phyloP scores from a whole-genome alignment of 2,797 vertebrate genomes.

The Microctenopoma steveboyesi region DNA sequence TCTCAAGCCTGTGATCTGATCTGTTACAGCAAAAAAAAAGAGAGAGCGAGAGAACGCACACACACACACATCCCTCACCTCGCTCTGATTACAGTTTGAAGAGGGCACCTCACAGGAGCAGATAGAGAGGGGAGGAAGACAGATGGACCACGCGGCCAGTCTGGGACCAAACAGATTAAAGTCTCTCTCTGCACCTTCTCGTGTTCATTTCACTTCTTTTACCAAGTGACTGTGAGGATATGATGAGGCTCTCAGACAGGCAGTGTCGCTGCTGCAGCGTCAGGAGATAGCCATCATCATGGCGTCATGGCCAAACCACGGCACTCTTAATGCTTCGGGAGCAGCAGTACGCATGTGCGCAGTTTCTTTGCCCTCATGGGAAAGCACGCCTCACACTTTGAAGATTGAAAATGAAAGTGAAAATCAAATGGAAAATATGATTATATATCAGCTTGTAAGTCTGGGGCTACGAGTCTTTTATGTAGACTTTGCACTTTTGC shows the following conservation, averaged over 20 bases:
- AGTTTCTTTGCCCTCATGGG: no score
- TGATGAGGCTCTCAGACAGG: constrained; percentile 32
- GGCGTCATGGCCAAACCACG: no score
- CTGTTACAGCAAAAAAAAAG: constrained; percentile 37
- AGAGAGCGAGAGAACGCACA: background rate
- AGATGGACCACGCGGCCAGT: constrained; percentile 44
- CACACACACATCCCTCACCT: constrained; percentile 50
- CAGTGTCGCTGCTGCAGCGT: background rate
- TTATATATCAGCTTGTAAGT: no score
- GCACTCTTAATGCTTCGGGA: no score
- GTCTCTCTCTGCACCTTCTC: constrained; percentile 28
- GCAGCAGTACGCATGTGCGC: no score
- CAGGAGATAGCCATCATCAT: no score
- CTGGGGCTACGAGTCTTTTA: background rate
- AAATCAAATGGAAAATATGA: no score
- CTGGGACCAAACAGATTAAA: constrained; percentile 61
- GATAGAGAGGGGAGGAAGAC: constrained; percentile 56
- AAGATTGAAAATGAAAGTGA: no score
- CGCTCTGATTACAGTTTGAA: constrained; percentile 67
- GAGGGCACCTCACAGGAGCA: constrained; percentile 56
- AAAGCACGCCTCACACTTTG: no score
- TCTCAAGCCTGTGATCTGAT: constrained; percentile 68
- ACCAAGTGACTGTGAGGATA: constrained; percentile 46
- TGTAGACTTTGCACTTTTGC: no score
- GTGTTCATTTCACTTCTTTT: constrained; percentile 54